Evolutionary conservation across 2,797 vertebrate genomes (phyloP), one percentile per base, ranked within the genome.

Genomic region (Pampus argenteus): DNA sequence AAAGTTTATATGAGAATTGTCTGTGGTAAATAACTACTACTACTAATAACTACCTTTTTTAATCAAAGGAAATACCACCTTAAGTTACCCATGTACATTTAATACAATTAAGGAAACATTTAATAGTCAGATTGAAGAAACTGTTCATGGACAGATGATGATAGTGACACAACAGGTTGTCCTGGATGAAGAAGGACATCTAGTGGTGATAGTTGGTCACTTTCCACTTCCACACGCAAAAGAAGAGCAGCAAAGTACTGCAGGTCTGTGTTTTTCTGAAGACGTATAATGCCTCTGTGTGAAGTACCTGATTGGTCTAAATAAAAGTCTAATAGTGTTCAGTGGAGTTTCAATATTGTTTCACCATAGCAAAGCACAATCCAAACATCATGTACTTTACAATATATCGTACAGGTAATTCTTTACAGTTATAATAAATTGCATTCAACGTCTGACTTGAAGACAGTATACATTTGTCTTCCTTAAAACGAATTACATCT

Each of bases 111-210:
- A 20, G 18, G 22, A 36, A 23, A 40, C 2, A 34, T 49, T 11
- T 40, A 26, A 10, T 6, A 15, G 8, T 11, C n/a, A 20, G 14
- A 38, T 1, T 71, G 34, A n/a, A 28, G 29, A n/a, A 18, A 20
- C 7, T 20, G 14, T 2, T 2, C 17, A 7, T 44, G 18, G 40
- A 9, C 6, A 14, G 28, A 64, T 29, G 6, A 40, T 2, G 9
- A 23, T 0, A 13, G 2, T 13, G 22, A 22, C 9, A 34, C 23
- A 3, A 14, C 0, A 0, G 18, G 5, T 2, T 50, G 38, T 10
- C 29, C 40, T 84, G 68, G 54, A 40, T 25, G 56, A 48, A 80
- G 68, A 68, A 49, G 56, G 89, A 76, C 91, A 91, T 86, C 90
- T 92, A 80, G 88, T 88, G 91, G 85, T 59, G 4, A 48, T 0